Evolutionary conservation across 1,140 invertebrate genomes (phyloP), one percentile per base, ranked within the genome.

Genomic region (Saccostrea cuccullata): DNA sequence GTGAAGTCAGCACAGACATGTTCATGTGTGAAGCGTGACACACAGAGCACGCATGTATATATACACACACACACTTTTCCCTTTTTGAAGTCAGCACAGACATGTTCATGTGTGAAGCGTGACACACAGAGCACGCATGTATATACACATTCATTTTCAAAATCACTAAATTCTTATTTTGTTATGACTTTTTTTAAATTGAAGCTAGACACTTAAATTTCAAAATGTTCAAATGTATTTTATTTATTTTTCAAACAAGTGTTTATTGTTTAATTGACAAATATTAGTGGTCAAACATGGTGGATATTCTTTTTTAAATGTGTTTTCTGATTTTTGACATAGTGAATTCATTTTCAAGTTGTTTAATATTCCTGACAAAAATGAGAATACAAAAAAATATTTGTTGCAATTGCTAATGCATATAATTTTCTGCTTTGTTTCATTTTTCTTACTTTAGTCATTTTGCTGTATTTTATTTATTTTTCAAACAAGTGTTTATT

Each of bases 21-120:
- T 55, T 26, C 20, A 55, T 55, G 5, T 47, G n/a, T 47, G 82
- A 83, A 83, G 36, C 82, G 20, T 47, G 82, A 83, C 82, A 83
- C 82, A 83, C 17, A 83, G 40, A 47, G 82, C 82, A 73, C 67
- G 26, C n/a, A 26, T 23, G 67, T 73, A 26, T 26, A 73, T n/a
- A 23, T 30, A 23, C n/a, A 73, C 26, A 47, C 36, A 47, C 55
- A 11, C n/a, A n/a, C 23, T 9, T 47, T 20, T n/a, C 36, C n/a
- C 55, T 83, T 47, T 83, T 36, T 83, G 82, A 83, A 83, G 82
- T 47, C 77, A 82, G 77, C 77, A 82, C 77, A 82, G 26, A 82
- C 26, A 82, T 82, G 9, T 36, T 23, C 8, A 47, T 82, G 77
- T 82, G 77, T n/a, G n/a, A n/a, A n/a, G n/a, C n/a, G n/a, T n/a